Percentiles rank a stretch among this genome's conserved stretches.
These are phyloP conservation scores for Actinia tenebrosa DNA, from an alignment of 64 coral and sea anemone species.

Conservation along the genomic window DNA sequence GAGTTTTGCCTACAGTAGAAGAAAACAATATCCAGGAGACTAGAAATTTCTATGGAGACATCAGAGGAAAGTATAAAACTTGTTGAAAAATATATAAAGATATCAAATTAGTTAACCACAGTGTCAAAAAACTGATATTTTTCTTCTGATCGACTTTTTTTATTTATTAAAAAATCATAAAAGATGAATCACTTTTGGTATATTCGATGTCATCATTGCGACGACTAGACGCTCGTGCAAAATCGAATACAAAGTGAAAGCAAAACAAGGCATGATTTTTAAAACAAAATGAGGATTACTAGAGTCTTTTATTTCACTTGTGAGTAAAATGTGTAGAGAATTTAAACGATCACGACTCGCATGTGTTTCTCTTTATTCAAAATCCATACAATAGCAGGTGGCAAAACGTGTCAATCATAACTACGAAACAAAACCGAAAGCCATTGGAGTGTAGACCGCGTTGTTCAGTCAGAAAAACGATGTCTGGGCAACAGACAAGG, in stretches of 20 bases:
- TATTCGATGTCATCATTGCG: background rate
- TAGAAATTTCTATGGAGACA: conserved; percentile 54
- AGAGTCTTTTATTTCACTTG: background rate
- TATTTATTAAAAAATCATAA: background rate
- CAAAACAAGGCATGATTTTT: background rate
- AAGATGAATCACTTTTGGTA: conserved; percentile 1
- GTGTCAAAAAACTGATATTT: background rate
- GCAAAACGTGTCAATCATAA: conserved; percentile 75
- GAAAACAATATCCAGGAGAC: conserved; percentile 68
- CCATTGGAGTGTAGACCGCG: conserved; percentile 22
- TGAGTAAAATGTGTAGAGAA: background rate
- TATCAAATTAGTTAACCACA: background rate
- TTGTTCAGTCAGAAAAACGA: conserved; percentile 15
- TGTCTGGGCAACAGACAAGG: conserved; percentile 35
- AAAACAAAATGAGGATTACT: background rate
- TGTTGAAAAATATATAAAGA: background rate
- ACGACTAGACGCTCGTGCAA: background rate
- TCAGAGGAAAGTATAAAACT: background rate
- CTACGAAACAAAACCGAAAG: conserved; percentile 26
- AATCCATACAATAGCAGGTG: conserved; percentile 65
- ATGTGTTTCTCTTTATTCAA: conserved; percentile 63
- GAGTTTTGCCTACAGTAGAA: conserved; percentile 25
- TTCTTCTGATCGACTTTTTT: background rate
- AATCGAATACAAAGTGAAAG: background rate
- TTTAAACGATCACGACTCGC: conserved; percentile 32